Base-by-base conservation (phyloP, 2,888 invertebrate genomes). In the Drosophila atripex region DNA sequence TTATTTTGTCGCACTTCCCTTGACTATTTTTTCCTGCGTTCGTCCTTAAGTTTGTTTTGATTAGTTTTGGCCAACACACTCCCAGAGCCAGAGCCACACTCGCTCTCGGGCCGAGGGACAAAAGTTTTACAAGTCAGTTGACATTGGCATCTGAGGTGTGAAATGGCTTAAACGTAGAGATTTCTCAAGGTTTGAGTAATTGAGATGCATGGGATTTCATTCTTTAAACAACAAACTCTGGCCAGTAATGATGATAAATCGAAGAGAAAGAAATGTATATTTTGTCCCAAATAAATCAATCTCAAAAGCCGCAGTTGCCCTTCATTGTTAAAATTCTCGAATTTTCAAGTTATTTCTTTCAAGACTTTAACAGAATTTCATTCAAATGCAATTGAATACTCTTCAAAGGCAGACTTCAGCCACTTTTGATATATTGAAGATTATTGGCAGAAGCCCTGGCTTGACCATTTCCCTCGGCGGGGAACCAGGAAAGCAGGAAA, bases 381-480 rank as follows among this genome's bases (percentile, higher is more conserved):
- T 41, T 39, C 32, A 53, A 58, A 43, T 8, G 35, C 38, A 21
- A 16, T 35, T 32, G 45, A 64, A 68, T 68, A 38, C 45, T 46
- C 46, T 53, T 82, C 83, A 78, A 63, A 57, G 49, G 56, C 86
- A 87, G 77, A 75, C 60, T 53, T 16, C 43, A 60, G 71, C 55
- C 64, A 77, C 70, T 84, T 84, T 71, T 86, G 82, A 86, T 84
- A 78, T 88, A 84, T 88, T 80, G 78, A 80, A 60, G 73, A 74
- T 73, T 86, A 83, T 88, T 88, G 88, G 73, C 84, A 77, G 83
- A 80, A 61, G 53, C 64, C 64, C 39, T 28, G 46, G 39, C 60
- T 69, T 75, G 78, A 80, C 83, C 88, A 69, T 61, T 65, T 45
- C 49, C 23, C 63, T 46, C 75, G 76, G 58, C 64, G 41, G 77